Conservation (phyloP, 2,113 vertebrate species). For the Dolichallabes microphthalmus region DNA sequence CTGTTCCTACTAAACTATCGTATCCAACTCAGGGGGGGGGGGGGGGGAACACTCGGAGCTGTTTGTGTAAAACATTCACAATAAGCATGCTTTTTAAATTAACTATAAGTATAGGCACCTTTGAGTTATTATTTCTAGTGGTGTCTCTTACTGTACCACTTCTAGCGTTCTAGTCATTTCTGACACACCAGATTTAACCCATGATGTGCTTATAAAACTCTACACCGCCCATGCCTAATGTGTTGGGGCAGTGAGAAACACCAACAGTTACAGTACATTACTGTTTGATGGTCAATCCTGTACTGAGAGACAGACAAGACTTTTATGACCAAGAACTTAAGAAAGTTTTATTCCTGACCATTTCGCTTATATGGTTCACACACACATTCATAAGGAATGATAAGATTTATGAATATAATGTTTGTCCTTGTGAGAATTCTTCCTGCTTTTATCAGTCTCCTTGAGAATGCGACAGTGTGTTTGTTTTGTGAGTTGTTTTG, state of each 20-base stretch:
- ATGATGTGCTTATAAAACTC: background rate
- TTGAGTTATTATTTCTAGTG: background rate
- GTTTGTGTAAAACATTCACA: background rate
- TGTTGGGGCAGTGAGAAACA: background rate
- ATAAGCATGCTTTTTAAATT: background rate
- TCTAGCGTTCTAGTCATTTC: background rate
- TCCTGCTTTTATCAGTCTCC: background rate
- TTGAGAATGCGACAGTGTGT: slow-evolving; percentile 1
- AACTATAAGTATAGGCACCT: background rate
- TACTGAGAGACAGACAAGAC: background rate
- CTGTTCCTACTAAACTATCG: background rate
- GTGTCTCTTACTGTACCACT: too few species aligned
- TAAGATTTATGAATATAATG: background rate
- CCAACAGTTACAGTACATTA: background rate
- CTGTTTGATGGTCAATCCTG: background rate
- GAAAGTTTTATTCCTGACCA: background rate
- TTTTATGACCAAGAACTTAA: background rate
- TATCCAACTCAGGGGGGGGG: background rate
- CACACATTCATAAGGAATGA: background rate
- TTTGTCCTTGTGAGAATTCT: slow-evolving; percentile 1
- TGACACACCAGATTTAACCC: background rate
- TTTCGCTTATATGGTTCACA: background rate
- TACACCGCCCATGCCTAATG: background rate
- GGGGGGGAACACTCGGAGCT: background rate
- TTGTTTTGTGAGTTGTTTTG: slow-evolving; percentile 24